phyloP scores from a whole-genome alignment of 35 echinoderm and acorn worm species.

The Heliocidaris tuberculata region DNA sequence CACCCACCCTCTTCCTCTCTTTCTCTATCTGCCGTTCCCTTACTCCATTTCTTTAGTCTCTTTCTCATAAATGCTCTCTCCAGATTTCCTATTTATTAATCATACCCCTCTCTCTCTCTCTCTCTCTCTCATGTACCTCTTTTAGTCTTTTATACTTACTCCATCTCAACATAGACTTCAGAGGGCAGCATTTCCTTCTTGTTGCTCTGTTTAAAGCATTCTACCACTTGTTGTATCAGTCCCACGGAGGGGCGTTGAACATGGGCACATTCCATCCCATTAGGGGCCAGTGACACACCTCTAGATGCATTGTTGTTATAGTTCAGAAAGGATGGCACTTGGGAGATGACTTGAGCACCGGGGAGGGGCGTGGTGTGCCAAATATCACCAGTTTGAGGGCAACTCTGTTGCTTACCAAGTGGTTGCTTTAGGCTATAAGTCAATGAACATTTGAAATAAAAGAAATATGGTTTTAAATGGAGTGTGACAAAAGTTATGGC shows the following conservation, averaged over 20 bases:
- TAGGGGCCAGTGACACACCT: background rate
- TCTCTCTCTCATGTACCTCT: background rate
- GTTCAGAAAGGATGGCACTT: constrained; percentile 9
- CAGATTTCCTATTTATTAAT: no score
- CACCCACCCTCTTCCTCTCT: no score
- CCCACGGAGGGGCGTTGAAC: constrained; percentile 39
- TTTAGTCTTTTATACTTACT: constrained; percentile 57
- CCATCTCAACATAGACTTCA: constrained; percentile 72
- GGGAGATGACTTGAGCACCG: constrained; percentile 9
- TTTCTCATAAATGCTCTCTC: no score
- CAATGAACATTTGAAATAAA: background rate
- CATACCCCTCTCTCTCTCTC: background rate
- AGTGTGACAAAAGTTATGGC: background rate
- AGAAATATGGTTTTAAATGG: background rate
- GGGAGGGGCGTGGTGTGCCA: background rate
- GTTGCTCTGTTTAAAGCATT: constrained; percentile 55
- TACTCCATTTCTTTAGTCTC: no score
- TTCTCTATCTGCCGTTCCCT: no score
- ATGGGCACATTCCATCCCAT: background rate
- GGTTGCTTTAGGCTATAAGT: background rate
- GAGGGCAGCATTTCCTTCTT: constrained; percentile 87
- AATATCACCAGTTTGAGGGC: background rate
- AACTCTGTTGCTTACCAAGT: background rate
- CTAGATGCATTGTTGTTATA: constrained; percentile 25
- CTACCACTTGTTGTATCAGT: constrained; percentile 72